These are phyloP conservation scores for Drosophila fulvimacula DNA, from an alignment of 2,888 invertebrate species.

Conservation along the genomic window DNA sequence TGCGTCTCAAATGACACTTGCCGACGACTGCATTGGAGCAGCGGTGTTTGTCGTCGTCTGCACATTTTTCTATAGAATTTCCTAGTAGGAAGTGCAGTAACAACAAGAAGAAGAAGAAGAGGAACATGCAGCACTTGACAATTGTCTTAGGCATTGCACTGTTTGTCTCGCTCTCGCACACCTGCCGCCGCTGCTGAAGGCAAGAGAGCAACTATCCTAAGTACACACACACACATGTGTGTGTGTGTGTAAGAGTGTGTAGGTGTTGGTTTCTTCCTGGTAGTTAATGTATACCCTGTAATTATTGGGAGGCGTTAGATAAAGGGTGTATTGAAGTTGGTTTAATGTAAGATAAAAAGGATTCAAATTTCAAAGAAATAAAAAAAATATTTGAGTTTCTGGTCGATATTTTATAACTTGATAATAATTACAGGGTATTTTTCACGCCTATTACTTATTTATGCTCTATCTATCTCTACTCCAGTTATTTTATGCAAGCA, in stretches of 20 bases:
- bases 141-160: conserved; percentile 48
- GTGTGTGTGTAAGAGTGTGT: conserved; percentile 10
- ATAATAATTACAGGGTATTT: neutral
- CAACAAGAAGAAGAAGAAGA: conserved; percentile 22
- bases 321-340: neutral
- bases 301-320: neutral
- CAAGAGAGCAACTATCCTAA: conserved; percentile 23
- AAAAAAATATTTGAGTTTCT: neutral
- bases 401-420: too few relatives aligned
- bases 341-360: neutral
- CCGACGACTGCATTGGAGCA: conserved; percentile 43
- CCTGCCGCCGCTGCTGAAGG: conserved; percentile 46
- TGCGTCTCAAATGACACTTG: conserved; percentile 78
- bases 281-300: conserved; percentile 1
- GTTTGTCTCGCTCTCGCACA: conserved; percentile 57
- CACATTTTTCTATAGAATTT: conserved; percentile 71
- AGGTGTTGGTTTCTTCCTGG: conserved; percentile 45
- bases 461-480: conserved; percentile 12
- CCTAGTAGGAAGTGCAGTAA: conserved; percentile 75
- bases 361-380: neutral
- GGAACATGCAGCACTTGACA: conserved; percentile 60
- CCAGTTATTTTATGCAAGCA: conserved; percentile 55
- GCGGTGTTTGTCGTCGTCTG: conserved; percentile 33
- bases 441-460: too few relatives aligned
- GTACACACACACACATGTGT: neutral